Percentiles rank a stretch among this genome's conserved stretches.
Evolutionary conservation across 1,140 invertebrate species (phyloP).

Genomic region (Argopecten irradians): DNA sequence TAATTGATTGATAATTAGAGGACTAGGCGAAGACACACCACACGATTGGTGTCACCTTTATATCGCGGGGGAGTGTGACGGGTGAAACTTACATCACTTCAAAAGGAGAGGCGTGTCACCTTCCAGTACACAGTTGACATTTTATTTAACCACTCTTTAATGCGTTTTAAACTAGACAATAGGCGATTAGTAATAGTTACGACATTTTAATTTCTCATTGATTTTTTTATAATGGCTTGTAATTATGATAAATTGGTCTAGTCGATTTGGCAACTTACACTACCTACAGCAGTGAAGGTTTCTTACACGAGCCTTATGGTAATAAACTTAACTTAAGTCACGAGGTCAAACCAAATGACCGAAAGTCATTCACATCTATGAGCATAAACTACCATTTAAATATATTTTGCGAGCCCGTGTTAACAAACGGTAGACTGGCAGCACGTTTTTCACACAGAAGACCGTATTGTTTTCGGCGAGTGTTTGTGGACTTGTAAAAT

Average conservation of each 20-base stretch:
- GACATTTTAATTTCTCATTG: slow-evolving; percentile 18
- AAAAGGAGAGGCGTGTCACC: neutral
- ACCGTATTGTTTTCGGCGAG: neutral
- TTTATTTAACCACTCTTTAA: neutral
- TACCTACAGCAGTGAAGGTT: neutral
- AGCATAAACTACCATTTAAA: neutral
- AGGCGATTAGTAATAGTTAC: neutral
- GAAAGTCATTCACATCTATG: neutral
- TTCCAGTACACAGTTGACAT: neutral
- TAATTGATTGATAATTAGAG: neutral
- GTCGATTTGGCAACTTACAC: neutral
- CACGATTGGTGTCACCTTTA: neutral
- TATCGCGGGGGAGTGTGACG: neutral
- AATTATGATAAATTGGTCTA: neutral
- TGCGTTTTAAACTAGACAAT: neutral
- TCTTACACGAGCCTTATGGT: neutral
- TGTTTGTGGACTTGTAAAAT: neutral
- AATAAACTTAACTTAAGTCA: neutral
- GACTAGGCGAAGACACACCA: neutral
- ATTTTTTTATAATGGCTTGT: neutral
- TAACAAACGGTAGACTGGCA: neutral
- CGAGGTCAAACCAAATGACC: neutral
- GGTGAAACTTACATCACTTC: neutral
- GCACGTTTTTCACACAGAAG: neutral
- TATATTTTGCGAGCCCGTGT: neutral